Conservation (phyloP, 2,888 invertebrate species). For the Caenorhabditis wallacei region DNA sequence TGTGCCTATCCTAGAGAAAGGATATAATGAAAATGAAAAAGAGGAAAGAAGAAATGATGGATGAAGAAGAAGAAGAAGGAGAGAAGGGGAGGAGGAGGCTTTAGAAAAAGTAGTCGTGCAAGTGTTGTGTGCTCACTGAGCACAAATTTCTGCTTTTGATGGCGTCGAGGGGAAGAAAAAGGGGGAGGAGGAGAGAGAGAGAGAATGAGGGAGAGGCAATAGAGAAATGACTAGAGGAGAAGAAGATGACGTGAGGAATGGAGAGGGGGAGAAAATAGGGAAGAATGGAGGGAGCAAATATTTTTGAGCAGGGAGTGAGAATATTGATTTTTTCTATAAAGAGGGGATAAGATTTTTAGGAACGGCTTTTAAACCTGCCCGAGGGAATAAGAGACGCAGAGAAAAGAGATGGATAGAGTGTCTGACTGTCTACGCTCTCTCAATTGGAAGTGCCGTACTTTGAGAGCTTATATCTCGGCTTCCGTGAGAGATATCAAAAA, state of each 20-base stretch:
- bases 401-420: no score
- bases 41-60: slow-evolving; percentile 17
- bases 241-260: slow-evolving; percentile 24
- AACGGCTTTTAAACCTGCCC: no score
- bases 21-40: slow-evolving; percentile 30
- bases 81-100: slow-evolving; percentile 6
- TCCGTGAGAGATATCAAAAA: no score
- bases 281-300: not conserved
- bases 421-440: no score
- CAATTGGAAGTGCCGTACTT: no score
- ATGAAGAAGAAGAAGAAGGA: not conserved
- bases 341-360: not conserved
- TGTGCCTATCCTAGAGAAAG: not conserved
- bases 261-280: slow-evolving; percentile 3
- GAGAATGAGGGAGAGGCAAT: slow-evolving; percentile 3
- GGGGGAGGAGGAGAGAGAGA: slow-evolving; percentile 2
- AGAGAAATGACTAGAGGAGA: not conserved
- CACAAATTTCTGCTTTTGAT: slow-evolving; percentile 27
- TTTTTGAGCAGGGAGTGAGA: not conserved
- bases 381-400: no score
- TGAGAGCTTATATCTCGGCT: no score
- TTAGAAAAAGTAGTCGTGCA: slow-evolving; percentile 35
- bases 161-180: slow-evolving; percentile 2
- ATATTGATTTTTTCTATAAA: not conserved
- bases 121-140: slow-evolving; percentile 34